phyloP scores from a whole-genome alignment of 2,113 vertebrate species.

The Microtus montanus region DNA sequence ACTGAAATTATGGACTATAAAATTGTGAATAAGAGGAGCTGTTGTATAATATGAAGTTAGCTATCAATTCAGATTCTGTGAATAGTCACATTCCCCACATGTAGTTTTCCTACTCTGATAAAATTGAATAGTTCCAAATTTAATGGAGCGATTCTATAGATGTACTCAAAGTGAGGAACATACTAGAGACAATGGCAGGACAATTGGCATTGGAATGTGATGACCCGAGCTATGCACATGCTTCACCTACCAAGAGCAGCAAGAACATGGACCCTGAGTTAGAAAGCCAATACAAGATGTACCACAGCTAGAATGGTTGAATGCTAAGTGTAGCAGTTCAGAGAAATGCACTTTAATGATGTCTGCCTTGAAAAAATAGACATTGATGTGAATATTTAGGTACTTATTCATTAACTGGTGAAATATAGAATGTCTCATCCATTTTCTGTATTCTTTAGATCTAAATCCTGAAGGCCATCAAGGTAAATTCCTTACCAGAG shows the following conservation, averaged over 20 bases:
- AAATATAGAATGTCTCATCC: background rate
- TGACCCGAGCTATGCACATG: accelerated
- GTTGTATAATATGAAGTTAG: background rate
- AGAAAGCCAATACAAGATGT: background rate
- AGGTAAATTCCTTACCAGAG: background rate
- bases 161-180: background rate
- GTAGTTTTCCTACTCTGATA: background rate
- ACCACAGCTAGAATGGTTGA: background rate
- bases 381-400: background rate
- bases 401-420: background rate
- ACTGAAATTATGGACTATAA: background rate
- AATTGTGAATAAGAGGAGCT: background rate
- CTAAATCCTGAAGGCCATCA: background rate
- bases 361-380: background rate
- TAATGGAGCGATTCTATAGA: background rate
- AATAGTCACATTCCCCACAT: background rate
- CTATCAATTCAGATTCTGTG: background rate
- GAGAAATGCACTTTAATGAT: background rate
- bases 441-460: background rate
- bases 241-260: too few species aligned
- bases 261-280: accelerated
- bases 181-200: background rate
- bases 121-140: accelerated
- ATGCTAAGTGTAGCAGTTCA: background rate
- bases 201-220: accelerated